Evolutionary conservation across 1,140 invertebrate genomes (phyloP).

Genomic region (Atta colombica): DNA sequence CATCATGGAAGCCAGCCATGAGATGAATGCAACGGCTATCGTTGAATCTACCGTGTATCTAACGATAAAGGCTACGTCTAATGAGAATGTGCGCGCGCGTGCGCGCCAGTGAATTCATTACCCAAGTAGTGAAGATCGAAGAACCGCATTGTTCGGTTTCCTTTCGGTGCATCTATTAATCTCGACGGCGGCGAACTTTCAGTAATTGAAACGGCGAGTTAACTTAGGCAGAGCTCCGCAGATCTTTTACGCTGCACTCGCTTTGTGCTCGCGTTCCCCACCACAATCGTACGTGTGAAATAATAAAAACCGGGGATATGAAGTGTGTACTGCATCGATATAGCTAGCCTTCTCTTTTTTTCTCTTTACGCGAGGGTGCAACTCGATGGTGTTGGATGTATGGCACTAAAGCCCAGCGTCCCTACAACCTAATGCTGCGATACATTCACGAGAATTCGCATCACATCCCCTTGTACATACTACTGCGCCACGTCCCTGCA

Average conservation of each 20-base stretch:
- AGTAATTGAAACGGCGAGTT: constrained; percentile 52
- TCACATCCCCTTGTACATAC: constrained; percentile 40
- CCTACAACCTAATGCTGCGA: background rate
- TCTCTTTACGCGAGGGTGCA: background rate
- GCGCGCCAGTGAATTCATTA: constrained; percentile 41
- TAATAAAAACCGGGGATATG: constrained; percentile 49
- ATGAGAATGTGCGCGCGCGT: constrained; percentile 9
- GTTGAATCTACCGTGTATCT: background rate
- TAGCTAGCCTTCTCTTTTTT: background rate
- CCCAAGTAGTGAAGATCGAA: constrained; percentile 13
- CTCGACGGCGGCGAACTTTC: constrained; percentile 18
- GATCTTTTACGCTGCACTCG: constrained; percentile 20
- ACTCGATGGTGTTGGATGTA: background rate
- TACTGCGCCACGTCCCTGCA: constrained; percentile 34
- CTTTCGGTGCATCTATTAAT: constrained; percentile 53
- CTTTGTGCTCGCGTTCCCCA: constrained; percentile 4
- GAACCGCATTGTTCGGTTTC: constrained; percentile 33
- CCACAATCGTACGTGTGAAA: background rate
- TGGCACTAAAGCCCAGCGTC: background rate
- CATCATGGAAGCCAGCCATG: background rate
- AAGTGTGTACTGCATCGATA: constrained; percentile 5
- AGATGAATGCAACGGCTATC: constrained; percentile 24
- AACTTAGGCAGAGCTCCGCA: background rate
- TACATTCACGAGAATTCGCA: constrained; percentile 49
- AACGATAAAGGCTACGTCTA: constrained; percentile 29